Conservation (phyloP, 2,797 vertebrate species). For the Miichthys miiuy region DNA sequence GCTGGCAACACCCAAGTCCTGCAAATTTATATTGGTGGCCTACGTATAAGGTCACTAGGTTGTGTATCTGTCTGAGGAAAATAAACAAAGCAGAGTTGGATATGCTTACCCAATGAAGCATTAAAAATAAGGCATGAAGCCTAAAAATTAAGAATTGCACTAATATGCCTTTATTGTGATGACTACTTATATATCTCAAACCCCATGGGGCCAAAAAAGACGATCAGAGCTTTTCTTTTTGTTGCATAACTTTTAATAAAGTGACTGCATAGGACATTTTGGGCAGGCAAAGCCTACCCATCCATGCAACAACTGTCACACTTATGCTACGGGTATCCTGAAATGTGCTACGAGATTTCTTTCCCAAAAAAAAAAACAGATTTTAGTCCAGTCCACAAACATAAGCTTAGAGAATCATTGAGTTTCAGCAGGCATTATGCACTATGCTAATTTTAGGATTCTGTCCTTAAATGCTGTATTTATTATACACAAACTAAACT, state of each 20-base stretch:
- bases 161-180: conserved; percentile 22
- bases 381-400: conserved; percentile 36
- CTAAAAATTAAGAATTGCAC: neutral
- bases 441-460: conserved; percentile 16
- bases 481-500: conserved; percentile 2
- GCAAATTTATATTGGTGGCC: conserved; percentile 2
- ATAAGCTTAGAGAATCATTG: conserved; percentile 11
- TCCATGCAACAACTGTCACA: conserved; percentile 56
- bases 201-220: conserved; percentile 6
- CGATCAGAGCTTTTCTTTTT: conserved; percentile 34
- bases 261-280: conserved; percentile 46
- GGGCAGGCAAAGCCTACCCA: conserved; percentile 42
- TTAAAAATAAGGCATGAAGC: neutral
- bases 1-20: neutral
- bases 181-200: conserved; percentile 43
- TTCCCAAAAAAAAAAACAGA: neutral
- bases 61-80: neutral
- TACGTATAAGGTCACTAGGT: neutral
- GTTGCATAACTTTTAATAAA: conserved; percentile 57
- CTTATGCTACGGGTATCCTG: conserved; percentile 31
- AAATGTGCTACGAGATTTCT: conserved; percentile 34
- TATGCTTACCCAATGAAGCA: neutral
- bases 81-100: neutral
- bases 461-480: conserved; percentile 7
- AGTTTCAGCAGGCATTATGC: neutral